Evolutionary conservation across 2,113 vertebrate genomes (phyloP), one percentile per base, ranked within the genome.

Genomic region (Poecile atricapillus): DNA sequence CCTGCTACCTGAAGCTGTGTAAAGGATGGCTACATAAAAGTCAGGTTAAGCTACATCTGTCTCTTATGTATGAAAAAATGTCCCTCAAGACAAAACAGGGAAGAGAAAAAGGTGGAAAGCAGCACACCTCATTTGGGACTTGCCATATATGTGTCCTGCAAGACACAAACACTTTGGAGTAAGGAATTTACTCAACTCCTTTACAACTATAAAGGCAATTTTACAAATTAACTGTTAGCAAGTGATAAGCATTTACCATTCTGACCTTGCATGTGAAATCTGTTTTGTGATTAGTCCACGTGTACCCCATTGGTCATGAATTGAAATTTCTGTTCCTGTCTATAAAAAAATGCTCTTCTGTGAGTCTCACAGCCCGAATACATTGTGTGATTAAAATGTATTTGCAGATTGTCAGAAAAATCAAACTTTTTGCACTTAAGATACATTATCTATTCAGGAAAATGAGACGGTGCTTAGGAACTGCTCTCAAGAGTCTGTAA

Each of bases 401-500:
- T 89, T 63, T 81, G 41, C 64, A 81, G 28, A 60, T 75, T 83
- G 58, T 81, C 76, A 83, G 56, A 81, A 77, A 83, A 94, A 78
- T 81, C 90, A 94, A 89, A 68, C n/a, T 83, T 92, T 33, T 93
- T 89, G 47, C 78, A 74, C 59, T 91, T 85, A 69, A 77, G 55
- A 74, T 74, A 28, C n/a, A 44, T 87, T 92, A 89, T 30, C 49
- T 81, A 46, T 91, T 87, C n/a, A 37, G 46, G 56, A 76, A 92
- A 89, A 85, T 74, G 28, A 87, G 86, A 74, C 0, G 0, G 23
- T 58, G 35, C 63, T 89, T 89, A 85, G 80, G 59, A 76, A 71
- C 71, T 90, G 17, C 69, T 83, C 75, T 91, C 49, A 59, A 65
- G 79, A 69, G 49, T 84, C 53, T 82, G 47, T 63, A 85, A 94